These are phyloP conservation scores for Reticulitermes speratus DNA, from an alignment of 1,140 invertebrate genomes.

Conservation along the genomic window DNA sequence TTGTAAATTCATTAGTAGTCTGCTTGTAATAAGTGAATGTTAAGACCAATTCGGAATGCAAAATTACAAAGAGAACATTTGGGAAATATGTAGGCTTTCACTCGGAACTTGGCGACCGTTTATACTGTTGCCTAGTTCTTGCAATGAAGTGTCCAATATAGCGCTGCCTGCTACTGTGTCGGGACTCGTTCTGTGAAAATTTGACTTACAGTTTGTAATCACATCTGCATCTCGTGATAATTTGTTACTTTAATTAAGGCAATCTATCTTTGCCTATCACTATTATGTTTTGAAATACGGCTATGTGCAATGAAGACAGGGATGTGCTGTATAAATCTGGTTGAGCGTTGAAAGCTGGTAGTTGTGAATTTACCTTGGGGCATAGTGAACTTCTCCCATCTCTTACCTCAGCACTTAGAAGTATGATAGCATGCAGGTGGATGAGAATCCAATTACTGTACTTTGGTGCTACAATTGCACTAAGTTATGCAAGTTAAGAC, in stretches of 20 bases:
- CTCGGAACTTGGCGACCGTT: no score
- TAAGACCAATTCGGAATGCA: no score
- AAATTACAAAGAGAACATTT: no score
- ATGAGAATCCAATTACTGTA: not conserved
- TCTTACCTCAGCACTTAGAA: not conserved
- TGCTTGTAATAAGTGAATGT: no score
- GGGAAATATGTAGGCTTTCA: no score
- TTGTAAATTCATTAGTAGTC: no score
- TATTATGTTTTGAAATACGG: not conserved
- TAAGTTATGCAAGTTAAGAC: not conserved
- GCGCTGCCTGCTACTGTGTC: no score
- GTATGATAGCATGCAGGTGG: no score
- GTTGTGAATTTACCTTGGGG: not conserved
- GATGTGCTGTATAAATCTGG: not conserved
- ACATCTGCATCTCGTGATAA: not conserved
- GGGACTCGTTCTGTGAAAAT: no score
- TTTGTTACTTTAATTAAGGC: not conserved
- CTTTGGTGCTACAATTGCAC: not conserved
- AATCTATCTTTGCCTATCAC: not conserved
- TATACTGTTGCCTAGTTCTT: no score
- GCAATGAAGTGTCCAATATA: no score
- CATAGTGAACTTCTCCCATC: not conserved
- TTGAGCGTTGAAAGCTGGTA: not conserved
- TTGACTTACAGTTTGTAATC: not conserved
- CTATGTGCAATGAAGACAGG: not conserved